Base-by-base conservation (phyloP, 2,888 invertebrate genomes). In the Conus canariensis region DNA sequence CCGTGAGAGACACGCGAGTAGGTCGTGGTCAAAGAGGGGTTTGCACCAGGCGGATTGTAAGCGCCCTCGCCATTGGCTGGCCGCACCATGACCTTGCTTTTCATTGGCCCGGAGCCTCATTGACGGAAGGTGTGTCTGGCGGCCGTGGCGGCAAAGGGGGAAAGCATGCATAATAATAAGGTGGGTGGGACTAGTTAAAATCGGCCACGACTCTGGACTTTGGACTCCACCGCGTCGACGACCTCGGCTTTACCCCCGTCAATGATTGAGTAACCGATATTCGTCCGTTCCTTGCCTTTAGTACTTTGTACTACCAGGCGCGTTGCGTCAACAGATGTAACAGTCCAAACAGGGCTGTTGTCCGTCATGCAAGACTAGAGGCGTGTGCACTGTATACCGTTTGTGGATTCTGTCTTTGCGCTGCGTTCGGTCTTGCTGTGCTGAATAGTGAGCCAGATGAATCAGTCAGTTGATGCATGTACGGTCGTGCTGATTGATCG, bases 81-180 rank as follows among this genome's bases (percentile, higher is more conserved):
- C 45, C n/a, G 70, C 70, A 3, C 25, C 25, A 10, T 70, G 87
- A 67, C 87, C 87, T 60, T 56, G 56, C 64, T 22, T 45, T 30
- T 70, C 30, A 70, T 87, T 87, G 87, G 87, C 70, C 19, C 19
- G 25, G 67, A 56, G 19, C 30, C 60, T 87, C 87, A 87, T 87
- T 87, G 87, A 87, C 87, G 67, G 87, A 70, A 67, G 87, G 87
- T 87, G 87, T 87, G 87, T 87, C 87, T 22, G 30, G 7, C 45
- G 8, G 87, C 45, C 45, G 56, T 56, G 87, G 87, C 87, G 87
- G 45, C 67, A 87, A 87, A 30, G 14, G 85, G 25, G 16, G 45
- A 12, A 70, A 67, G 30, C 30, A 60, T 87, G 45, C 60, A 60
- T 45, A 87, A 22, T 60, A 85, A 85, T n/a, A 8, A 85, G 85